Conservation (phyloP, 2,888 invertebrate species). For the Drosophila emarginata region DNA sequence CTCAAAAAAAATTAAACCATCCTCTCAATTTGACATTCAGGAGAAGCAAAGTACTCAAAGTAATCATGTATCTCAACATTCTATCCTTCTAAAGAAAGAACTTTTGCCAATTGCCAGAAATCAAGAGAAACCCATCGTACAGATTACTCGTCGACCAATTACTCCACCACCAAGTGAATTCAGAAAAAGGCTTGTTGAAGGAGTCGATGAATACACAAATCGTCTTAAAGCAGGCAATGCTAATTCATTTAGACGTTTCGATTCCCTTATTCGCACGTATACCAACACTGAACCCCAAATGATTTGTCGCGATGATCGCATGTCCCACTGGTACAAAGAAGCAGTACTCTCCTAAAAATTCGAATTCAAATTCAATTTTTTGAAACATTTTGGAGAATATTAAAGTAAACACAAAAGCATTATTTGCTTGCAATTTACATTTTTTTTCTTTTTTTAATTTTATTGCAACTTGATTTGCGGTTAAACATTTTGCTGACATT, state of each 20-base stretch:
- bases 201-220: slow-evolving; percentile 38
- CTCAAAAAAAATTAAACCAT: too few species aligned
- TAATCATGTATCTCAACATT: background rate
- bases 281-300: slow-evolving; percentile 36
- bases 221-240: slow-evolving; percentile 59
- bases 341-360: slow-evolving; percentile 56
- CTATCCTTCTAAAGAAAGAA: background rate
- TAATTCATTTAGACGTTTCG: slow-evolving; percentile 44
- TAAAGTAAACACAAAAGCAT: background rate
- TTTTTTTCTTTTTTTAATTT: background rate
- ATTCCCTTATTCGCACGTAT: slow-evolving; percentile 32
- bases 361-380: background rate
- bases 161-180: too few species aligned
- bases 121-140: background rate
- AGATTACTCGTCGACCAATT: too few species aligned
- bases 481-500: slow-evolving; percentile 57
- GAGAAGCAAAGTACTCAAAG: background rate
- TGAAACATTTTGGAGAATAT: background rate
- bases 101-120: background rate
- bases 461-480: slow-evolving; percentile 62
- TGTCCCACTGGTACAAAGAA: slow-evolving; percentile 58
- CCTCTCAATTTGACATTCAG: background rate
- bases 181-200: slow-evolving; percentile 19
- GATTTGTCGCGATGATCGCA: slow-evolving; percentile 48
- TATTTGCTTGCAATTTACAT: background rate